Conservation (phyloP, 2,888 invertebrate genomes). For the Dermolepida albohirtum region DNA sequence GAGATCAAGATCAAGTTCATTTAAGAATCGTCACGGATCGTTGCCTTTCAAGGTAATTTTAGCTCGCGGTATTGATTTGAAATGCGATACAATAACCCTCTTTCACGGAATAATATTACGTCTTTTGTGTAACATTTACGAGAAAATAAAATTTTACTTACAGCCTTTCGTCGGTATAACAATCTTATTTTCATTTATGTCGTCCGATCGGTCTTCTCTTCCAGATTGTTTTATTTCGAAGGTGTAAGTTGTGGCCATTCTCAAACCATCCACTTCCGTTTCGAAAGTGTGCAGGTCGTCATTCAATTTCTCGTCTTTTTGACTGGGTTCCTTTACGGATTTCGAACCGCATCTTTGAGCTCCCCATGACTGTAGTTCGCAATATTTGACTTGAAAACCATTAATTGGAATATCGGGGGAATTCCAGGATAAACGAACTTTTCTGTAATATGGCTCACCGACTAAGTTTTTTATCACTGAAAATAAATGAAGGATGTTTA, state of each 20-base stretch:
- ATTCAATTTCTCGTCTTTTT: constrained; percentile 51
- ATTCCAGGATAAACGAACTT: constrained; percentile 75
- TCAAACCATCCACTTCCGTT: constrained; percentile 75
- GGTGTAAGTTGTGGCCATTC: constrained; percentile 87
- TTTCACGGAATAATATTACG: too few species aligned
- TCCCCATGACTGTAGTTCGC: constrained; percentile 84
- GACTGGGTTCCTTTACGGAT: constrained; percentile 55
- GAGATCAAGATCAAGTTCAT: not conserved
- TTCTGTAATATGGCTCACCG: constrained; percentile 76
- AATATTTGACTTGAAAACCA: constrained; percentile 79
- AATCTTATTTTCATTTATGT: constrained; percentile 74
- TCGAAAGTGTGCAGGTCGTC: constrained; percentile 67
- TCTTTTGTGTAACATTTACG: not conserved
- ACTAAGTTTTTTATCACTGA: constrained; percentile 73
- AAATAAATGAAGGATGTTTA: constrained; percentile 49
- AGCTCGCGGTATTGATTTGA: not conserved
- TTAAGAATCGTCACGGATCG: constrained; percentile 4
- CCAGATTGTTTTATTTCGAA: constrained; percentile 77
- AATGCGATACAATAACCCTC: not conserved
- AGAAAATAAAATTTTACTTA: constrained; percentile 67
- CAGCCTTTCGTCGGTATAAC: constrained; percentile 87
- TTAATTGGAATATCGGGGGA: constrained; percentile 68
- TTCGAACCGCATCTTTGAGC: constrained; percentile 78
- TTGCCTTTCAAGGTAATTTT: constrained; percentile 1
- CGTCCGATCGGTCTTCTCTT: constrained; percentile 66